Evolutionary conservation across 2,888 invertebrate species (phyloP).

Genomic region (Noctua fimbriata): DNA sequence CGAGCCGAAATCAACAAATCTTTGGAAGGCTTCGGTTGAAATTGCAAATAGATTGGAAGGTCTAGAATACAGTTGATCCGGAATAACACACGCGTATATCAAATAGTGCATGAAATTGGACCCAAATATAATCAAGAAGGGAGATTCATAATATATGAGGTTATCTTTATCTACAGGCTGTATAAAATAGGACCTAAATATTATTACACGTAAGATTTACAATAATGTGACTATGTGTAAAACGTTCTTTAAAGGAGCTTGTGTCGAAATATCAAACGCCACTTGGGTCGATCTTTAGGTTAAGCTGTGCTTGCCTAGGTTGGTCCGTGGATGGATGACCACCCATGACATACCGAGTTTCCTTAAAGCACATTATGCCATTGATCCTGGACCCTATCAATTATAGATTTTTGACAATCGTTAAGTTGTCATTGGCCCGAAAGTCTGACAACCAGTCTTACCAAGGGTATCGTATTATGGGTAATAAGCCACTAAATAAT

Average conservation of each 20-base stretch:
- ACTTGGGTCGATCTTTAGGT: no score
- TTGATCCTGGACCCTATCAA: no score
- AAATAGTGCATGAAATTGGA: conserved; percentile 67
- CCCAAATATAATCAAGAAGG: conserved; percentile 59
- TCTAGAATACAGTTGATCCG: conserved; percentile 59
- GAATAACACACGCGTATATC: conserved; percentile 62
- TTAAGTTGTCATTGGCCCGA: no score
- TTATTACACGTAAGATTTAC: not conserved
- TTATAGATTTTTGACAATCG: no score
- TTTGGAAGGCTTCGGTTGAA: conserved; percentile 53
- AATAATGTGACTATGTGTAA: not conserved
- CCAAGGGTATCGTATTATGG: no score
- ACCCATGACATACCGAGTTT: no score
- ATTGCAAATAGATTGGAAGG: conserved; percentile 66
- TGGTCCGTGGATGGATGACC: no score
- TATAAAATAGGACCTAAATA: not conserved
- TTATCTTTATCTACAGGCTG: conserved; percentile 12
- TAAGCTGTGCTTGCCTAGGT: no score
- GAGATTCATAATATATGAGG: conserved; percentile 47
- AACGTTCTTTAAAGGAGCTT: not conserved
- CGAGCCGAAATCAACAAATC: conserved; percentile 51
- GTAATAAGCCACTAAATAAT: no score
- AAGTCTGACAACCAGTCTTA: no score
- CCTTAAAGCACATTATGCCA: no score
- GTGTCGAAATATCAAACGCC: no score